Evolutionary conservation across 2,113 vertebrate genomes (phyloP).

Genomic region (Apteryx owenii): DNA sequence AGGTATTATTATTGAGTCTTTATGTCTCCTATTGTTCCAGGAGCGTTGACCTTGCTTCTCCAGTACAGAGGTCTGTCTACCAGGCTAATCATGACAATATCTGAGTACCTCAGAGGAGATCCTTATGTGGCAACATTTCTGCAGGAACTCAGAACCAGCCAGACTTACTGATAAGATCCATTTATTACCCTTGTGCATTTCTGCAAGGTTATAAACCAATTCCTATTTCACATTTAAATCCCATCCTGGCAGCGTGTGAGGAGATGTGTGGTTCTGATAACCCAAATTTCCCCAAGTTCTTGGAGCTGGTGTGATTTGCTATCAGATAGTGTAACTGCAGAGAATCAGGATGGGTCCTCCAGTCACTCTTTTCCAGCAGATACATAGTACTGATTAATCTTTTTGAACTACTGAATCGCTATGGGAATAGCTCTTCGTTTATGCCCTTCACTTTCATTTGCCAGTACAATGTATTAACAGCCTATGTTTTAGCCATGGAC

Average conservation of each 20-base stretch:
- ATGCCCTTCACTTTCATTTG: neutral
- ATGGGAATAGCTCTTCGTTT: neutral
- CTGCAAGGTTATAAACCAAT: constrained; percentile 29
- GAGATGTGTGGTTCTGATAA: neutral
- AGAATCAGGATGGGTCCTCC: neutral
- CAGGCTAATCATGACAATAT: constrained; percentile 13
- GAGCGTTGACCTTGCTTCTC: neutral
- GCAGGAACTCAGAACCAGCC: neutral
- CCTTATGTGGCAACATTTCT: neutral
- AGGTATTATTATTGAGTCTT: constrained; percentile 42
- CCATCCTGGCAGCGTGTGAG: neutral
- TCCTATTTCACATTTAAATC: neutral
- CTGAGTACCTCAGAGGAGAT: constrained; percentile 17
- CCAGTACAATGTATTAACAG: neutral
- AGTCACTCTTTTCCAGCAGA: neutral
- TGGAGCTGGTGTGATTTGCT: neutral
- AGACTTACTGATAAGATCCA: neutral
- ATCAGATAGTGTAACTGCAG: neutral
- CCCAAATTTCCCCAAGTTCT: neutral
- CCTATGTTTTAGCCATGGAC: neutral
- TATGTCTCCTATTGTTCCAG: neutral
- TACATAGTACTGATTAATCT: neutral
- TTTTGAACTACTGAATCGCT: neutral
- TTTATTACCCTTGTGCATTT: neutral
- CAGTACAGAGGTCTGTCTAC: neutral